Base-by-base conservation (phyloP, 2,797 vertebrate species). In the Synanceia verrucosa region DNA sequence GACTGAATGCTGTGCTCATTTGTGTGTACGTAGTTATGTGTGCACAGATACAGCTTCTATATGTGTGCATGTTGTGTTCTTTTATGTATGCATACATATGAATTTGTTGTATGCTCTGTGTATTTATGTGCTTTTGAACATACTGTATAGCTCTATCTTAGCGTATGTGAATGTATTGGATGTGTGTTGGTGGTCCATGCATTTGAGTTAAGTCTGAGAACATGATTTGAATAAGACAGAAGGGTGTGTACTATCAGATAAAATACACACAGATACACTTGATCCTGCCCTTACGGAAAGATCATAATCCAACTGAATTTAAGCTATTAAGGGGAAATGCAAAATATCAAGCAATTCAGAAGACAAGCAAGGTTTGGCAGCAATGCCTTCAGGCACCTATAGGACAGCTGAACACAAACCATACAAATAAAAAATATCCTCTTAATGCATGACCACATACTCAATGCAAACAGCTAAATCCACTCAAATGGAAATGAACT, bases 181-280 rank as follows among this genome's bases (percentile, higher is more conserved):
- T 44, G 19, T 60, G 26, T 65, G 66, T 74, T 65, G 74, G 74
- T 84, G 71, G 67, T 76, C 74, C 34, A 24, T 5, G 6, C 36
- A 48, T 10, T 37, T 51, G 44, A 63, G 66, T 56, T 16, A 63
- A 52, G 62, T 78, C 69, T 71, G 75, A 74, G 61, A 50, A 63
- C 79, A 39, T 79, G 81, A 56, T 67, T 59, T 51, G 26, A 71
- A 23, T 57, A n/a, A 69, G 44, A 65, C 71, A 47, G 50, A n/a
- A 29, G 55, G 71, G 34, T 11, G 26, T 21, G 51, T 12, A 56
- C 18, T 26, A 16, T 26, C 23, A 41, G 29, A 57, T 60, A 57
- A 68, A 69, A 69, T 50, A 70, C n/a, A 53, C 39, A 47, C 33
- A 55, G 44, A 60, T n/a, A 26, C 43, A 47, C 50, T 56, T 51